Evolutionary conservation across 2,113 vertebrate genomes (phyloP), one percentile per base, ranked within the genome.

Genomic region (Labeo catla): DNA sequence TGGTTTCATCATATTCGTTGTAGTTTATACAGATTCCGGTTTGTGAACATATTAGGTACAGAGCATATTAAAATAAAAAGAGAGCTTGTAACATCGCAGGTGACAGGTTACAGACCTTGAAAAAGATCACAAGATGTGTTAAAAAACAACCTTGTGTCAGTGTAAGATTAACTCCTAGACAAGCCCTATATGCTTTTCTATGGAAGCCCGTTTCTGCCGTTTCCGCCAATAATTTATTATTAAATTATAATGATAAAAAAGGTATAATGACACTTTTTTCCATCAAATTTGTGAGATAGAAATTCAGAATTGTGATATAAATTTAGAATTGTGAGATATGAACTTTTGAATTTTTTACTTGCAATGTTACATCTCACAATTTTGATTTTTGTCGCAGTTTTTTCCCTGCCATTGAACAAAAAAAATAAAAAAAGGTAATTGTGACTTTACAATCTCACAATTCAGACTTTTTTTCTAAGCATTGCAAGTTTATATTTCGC

Each of bases 121-220:
- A 78, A 88, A 86, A 39, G 50, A 76, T 88, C 89, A 87, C 87
- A 86, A 86, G 87, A 73, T 78, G 36, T 78, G 87, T 88, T 90
- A 82, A 88, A 85, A 83, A 85, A 6, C 77, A 76, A 86, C 78
- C 28, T 50, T n/a, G 39, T 72, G n/a, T 61, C 4, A 43, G 76
- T 86, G 23, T 77, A 84, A 57, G 23, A 90, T 88, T 88, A 88
- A 90, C 87, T 54, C 9, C 70, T 16, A 21, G 19, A 28, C 76
- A 36, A 7, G 57, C 23, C 36, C 34, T 76, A 54, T 74, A 74
- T 6, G 63, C 23, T 15, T 59, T 45, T 36, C 45, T 47, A 45
- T 45, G 7, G 8, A 59, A 59, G 57, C 7, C 7, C 2, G 19
- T 57, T 57, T 57, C 6, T 57, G 28, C 6, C 6, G 16, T 54